Evolutionary conservation across 2,113 vertebrate genomes (phyloP).

Genomic region (Hyaena hyaena): DNA sequence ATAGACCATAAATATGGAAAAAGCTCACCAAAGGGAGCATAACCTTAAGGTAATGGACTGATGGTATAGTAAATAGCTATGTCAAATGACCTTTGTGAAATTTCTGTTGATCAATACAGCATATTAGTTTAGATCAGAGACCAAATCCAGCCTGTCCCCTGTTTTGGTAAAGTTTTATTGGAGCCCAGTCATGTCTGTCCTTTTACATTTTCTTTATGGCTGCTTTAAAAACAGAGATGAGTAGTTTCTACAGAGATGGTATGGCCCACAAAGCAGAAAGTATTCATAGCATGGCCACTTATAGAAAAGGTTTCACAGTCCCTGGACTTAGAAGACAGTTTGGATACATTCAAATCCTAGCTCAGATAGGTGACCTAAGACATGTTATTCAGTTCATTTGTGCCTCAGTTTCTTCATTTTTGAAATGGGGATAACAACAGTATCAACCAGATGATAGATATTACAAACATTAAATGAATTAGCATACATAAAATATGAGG

Average conservation of each 20-base stretch:
- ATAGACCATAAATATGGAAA: neutral
- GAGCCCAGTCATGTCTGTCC: neutral
- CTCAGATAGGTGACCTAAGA: neutral
- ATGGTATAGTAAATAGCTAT: neutral
- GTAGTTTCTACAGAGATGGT: neutral
- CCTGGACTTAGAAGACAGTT: fast-evolving
- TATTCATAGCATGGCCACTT: neutral
- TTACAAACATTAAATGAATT: neutral
- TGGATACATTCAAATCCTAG: neutral
- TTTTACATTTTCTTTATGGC: neutral
- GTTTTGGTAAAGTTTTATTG: neutral
- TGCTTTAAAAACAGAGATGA: neutral
- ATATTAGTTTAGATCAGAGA: neutral
- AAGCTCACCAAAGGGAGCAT: neutral
- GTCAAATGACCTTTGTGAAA: neutral
- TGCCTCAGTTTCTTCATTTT: neutral
- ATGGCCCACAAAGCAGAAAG: neutral
- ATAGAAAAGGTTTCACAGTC: neutral
- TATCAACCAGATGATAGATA: neutral
- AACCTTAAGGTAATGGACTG: neutral
- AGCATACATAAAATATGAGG: neutral
- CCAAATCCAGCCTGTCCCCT: neutral
- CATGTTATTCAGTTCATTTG: neutral
- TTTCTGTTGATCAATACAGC: neutral
- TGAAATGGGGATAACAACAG: neutral